These are phyloP conservation scores for Sisyra terminalis DNA, from an alignment of 2,888 invertebrate species.

Conservation along the genomic window DNA sequence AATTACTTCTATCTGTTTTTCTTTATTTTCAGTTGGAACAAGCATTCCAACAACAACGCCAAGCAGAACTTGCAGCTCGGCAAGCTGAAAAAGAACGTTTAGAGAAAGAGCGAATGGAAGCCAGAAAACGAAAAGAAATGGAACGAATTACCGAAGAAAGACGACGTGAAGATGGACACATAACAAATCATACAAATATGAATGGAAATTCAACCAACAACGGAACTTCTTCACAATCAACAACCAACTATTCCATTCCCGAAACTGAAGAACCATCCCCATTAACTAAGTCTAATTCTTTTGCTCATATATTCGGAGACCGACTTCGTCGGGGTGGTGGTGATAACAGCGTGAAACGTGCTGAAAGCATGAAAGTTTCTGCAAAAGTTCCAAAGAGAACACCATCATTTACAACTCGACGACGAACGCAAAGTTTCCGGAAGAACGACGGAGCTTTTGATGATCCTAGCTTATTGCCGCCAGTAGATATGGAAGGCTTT, in stretches of 20 bases:
- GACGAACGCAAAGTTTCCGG: constrained; percentile 76
- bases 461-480: constrained; percentile 48
- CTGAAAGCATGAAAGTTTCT: constrained; percentile 76
- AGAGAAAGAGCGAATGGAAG: constrained; percentile 71
- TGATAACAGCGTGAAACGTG: constrained; percentile 50
- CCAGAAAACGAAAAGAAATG: constrained; percentile 73
- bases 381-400: constrained; percentile 79
- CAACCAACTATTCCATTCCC: constrained; percentile 8
- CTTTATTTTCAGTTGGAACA: constrained; percentile 47
- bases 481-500: constrained; percentile 79
- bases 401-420: constrained; percentile 86
- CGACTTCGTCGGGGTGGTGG: constrained; percentile 41
- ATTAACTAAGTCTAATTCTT: constrained; percentile 39
- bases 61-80: constrained; percentile 60
- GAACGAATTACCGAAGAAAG: constrained; percentile 77
- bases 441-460: constrained; percentile 27
- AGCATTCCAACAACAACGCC: constrained; percentile 66
- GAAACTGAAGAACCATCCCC: constrained; percentile 20
- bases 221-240: constrained; percentile 12
- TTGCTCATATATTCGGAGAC: constrained; percentile 45
- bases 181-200: constrained; percentile 30
- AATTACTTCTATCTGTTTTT: background rate
- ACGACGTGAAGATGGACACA: constrained; percentile 55
- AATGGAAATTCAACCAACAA: constrained; percentile 20
- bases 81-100: constrained; percentile 61